Evolutionary conservation across 2,888 invertebrate species (phyloP).

Genomic region (Crossocerus cetratus): DNA sequence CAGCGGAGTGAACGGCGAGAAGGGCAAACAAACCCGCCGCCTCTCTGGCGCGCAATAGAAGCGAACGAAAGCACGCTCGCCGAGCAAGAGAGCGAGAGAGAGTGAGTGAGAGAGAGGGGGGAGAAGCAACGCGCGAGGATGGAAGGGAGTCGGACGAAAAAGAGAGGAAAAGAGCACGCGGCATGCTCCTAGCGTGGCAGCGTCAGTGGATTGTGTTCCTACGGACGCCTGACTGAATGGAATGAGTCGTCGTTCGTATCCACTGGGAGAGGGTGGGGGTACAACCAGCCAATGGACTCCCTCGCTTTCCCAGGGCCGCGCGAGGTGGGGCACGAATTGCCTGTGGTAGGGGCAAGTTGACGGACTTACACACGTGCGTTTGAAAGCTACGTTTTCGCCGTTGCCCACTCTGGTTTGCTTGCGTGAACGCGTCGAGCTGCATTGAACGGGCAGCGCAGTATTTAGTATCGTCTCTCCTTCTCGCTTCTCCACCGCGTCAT

Average conservation of each 20-base stretch:
- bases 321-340: conserved; percentile 20
- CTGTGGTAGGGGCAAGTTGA: conserved; percentile 26
- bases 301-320: conserved; percentile 39
- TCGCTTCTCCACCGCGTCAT: conserved; percentile 24
- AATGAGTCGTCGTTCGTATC: conserved; percentile 49
- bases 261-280: conserved; percentile 30
- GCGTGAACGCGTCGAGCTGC: conserved; percentile 50
- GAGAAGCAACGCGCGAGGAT: neutral
- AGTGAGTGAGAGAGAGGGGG: conserved; percentile 7
- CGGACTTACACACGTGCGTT: conserved; percentile 65
- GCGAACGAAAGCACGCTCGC: neutral
- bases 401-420: conserved; percentile 56
- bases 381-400: conserved; percentile 61
- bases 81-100: conserved; percentile 21
- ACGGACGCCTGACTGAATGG: conserved; percentile 61
- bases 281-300: conserved; percentile 42
- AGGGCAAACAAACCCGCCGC: too few species aligned
- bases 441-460: conserved; percentile 7
- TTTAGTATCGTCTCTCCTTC: conserved; percentile 19
- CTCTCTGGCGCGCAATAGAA: too few species aligned
- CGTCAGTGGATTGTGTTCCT: conserved; percentile 32
- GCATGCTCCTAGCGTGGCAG: conserved; percentile 49
- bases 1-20: too few species aligned
- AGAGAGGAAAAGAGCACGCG: conserved; percentile 36
- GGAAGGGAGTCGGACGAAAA: neutral